Percentiles rank a stretch among this genome's conserved stretches.
These are phyloP conservation scores for Strongylocentrotus purpuratus DNA, from an alignment of 35 echinoderm and acorn worm genomes.

Conservation along the genomic window DNA sequence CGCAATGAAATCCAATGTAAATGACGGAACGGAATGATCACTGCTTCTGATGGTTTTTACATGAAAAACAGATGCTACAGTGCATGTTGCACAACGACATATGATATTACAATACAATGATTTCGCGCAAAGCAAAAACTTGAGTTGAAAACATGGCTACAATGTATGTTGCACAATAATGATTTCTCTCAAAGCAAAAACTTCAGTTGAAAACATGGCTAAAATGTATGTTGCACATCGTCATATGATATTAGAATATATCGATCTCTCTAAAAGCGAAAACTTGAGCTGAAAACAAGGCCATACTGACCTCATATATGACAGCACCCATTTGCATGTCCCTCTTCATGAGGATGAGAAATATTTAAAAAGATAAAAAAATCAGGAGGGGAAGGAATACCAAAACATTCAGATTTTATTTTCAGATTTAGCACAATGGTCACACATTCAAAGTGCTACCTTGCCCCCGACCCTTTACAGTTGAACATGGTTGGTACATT, in stretches of 20 bases:
- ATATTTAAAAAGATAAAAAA: neutral
- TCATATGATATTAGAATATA: neutral
- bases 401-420: too few species aligned
- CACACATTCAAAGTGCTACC: too few species aligned
- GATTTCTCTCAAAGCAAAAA: neutral
- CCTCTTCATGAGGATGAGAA: neutral
- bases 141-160: neutral
- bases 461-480: too few species aligned
- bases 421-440: too few species aligned
- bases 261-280: neutral
- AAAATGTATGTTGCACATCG: neutral
- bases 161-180: neutral
- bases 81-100: neutral
- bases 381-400: too few species aligned
- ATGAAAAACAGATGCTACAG: too few species aligned
- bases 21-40: too few species aligned
- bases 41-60: too few species aligned
- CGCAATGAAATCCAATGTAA: too few species aligned
- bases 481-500: too few species aligned
- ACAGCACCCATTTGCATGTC: neutral
- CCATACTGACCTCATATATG: neutral
- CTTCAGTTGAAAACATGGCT: neutral
- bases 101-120: neutral
- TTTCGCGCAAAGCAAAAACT: neutral
- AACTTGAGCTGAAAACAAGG: neutral